Conservation (phyloP, 2,113 vertebrate species). For the Xenopus laevis region DNA sequence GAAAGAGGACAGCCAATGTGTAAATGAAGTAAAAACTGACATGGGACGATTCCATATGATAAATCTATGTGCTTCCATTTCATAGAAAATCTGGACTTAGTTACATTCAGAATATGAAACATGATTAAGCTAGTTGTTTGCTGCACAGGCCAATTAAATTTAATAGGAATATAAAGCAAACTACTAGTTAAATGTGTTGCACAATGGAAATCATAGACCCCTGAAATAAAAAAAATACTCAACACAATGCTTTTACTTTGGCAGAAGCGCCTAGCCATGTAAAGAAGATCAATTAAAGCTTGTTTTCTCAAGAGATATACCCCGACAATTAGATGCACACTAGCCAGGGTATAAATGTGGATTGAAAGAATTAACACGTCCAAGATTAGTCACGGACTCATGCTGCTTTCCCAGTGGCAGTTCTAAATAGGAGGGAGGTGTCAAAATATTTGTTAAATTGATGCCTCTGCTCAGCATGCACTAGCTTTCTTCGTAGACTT, state of each 20-base stretch:
- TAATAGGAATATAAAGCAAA: too few relatives aligned
- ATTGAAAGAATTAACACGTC: conserved; percentile 41
- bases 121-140: too few relatives aligned
- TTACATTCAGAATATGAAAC: too few relatives aligned
- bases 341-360: conserved; percentile 25
- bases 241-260: not conserved
- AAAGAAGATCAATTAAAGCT: conserved; percentile 23
- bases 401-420: conserved; percentile 28
- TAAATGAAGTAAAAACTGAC: too few relatives aligned
- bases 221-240: too few relatives aligned
- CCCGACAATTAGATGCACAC: conserved; percentile 38
- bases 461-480: conserved; percentile 30
- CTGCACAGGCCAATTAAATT: too few relatives aligned
- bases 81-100: too few relatives aligned
- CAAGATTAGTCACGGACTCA: conserved; percentile 27
- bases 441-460: conserved; percentile 39
- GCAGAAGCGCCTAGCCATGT: not conserved
- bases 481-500: conserved; percentile 14
- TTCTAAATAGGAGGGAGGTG: conserved; percentile 33
- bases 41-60: too few relatives aligned
- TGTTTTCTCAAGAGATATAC: conserved; percentile 30
- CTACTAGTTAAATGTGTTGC: too few relatives aligned
- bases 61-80: too few relatives aligned
- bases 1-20: too few relatives aligned
- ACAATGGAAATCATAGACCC: too few relatives aligned